These are phyloP conservation scores for Macroglossus sobrinus DNA, from an alignment of 2,113 vertebrate species.

Conservation along the genomic window DNA sequence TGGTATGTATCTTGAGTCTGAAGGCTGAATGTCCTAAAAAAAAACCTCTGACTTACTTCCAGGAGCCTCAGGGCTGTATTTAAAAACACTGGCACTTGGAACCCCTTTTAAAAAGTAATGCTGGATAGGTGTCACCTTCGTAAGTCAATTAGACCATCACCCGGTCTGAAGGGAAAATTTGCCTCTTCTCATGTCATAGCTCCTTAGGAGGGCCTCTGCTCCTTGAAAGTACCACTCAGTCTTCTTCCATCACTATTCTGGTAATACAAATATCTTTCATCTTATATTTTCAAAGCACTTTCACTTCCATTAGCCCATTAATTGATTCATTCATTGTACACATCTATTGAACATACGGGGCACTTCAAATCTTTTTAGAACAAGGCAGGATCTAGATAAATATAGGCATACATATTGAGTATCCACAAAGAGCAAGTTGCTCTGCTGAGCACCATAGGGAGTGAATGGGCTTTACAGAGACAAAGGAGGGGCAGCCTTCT, in stretches of 20 bases:
- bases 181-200: neutral
- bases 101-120: neutral
- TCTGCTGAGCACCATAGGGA: neutral
- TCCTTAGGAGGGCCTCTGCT: neutral
- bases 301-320: slow-evolving; percentile 48
- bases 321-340: slow-evolving; percentile 46
- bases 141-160: neutral
- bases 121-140: neutral
- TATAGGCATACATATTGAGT: neutral
- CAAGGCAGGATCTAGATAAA: slow-evolving; percentile 26
- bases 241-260: slow-evolving; percentile 1
- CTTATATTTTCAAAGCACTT: slow-evolving; percentile 43
- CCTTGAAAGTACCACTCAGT: neutral
- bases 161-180: neutral
- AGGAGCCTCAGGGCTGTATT: neutral
- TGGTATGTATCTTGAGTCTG: neutral
- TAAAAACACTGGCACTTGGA: neutral
- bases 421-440: neutral
- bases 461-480: neutral
- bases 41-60: neutral
- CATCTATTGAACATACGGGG: neutral
- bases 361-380: slow-evolving; percentile 38
- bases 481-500: neutral
- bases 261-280: slow-evolving; percentile 50
- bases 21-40: neutral